Conservation (phyloP, 2,797 vertebrate genomes). For the Adrianichthys oophorus region DNA sequence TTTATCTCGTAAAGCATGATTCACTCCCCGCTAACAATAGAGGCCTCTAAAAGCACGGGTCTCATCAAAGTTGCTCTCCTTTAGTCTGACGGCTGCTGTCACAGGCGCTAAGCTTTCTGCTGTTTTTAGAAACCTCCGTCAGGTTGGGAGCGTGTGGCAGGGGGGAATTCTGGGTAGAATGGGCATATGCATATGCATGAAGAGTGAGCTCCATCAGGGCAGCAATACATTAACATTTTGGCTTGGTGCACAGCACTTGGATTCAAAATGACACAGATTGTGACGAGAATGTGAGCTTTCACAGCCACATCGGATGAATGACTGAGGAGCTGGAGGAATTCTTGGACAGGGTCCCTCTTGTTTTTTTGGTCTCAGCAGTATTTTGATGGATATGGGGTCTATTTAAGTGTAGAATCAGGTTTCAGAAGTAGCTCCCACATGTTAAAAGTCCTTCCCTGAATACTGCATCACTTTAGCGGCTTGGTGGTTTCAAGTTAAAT, state of each 20-base stretch:
- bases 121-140: constrained; percentile 67
- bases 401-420: constrained; percentile 13
- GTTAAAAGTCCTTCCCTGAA: constrained; percentile 3
- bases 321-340: constrained; percentile 31
- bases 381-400: constrained; percentile 18
- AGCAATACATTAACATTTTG: constrained; percentile 58
- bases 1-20: constrained; percentile 73
- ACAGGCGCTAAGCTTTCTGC: constrained; percentile 53
- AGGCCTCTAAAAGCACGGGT: constrained; percentile 60
- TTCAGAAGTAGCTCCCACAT: constrained; percentile 2
- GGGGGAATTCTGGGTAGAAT: constrained; percentile 58
- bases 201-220: constrained; percentile 43
- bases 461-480: not conserved
- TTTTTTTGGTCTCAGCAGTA: constrained; percentile 10
- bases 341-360: constrained; percentile 28
- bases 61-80: constrained; percentile 66
- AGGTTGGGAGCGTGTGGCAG: constrained; percentile 44
- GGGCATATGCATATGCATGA: constrained; percentile 65
- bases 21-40: constrained; percentile 66
- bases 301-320: constrained; percentile 41
- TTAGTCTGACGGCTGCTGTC: constrained; percentile 51
- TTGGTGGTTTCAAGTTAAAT: too few species aligned
- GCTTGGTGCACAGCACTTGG: constrained; percentile 43
- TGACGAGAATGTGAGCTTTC: constrained; percentile 54
- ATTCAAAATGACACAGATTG: constrained; percentile 51